These are phyloP conservation scores for Drosophila insularis DNA, from an alignment of 1,140 invertebrate species.

Conservation along the genomic window DNA sequence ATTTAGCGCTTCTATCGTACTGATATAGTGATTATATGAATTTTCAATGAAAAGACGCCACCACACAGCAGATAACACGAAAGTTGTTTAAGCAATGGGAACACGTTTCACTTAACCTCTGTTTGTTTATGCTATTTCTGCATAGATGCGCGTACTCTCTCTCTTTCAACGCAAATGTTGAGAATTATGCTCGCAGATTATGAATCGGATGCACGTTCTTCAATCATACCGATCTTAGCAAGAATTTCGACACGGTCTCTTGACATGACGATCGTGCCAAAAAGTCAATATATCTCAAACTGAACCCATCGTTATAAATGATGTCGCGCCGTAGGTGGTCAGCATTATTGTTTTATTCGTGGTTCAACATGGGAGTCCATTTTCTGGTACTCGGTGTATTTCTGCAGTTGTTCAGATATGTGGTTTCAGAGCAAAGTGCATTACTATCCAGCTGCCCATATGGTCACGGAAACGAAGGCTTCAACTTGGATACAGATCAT, in stretches of 20 bases:
- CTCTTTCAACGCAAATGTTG: conserved; percentile 20
- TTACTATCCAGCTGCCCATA: conserved; percentile 43
- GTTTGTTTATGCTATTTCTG: conserved; percentile 13
- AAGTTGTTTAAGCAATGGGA: background rate
- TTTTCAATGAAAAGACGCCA: conserved; percentile 1
- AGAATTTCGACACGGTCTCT: conserved; percentile 55
- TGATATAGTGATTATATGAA: background rate
- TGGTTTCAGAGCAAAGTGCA: conserved; percentile 1
- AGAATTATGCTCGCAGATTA: conserved; percentile 38
- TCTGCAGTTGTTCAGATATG: conserved; percentile 10
- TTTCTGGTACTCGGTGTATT: conserved; percentile 18
- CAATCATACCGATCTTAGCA: conserved; percentile 59
- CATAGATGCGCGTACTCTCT: background rate
- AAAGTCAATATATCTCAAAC: conserved; percentile 12
- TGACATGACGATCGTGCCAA: conserved; percentile 47
- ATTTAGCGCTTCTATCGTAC: background rate
- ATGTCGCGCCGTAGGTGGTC: background rate
- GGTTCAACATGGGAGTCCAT: conserved; percentile 27
- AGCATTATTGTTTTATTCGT: conserved; percentile 36
- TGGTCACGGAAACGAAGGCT: background rate
- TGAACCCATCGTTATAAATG: background rate
- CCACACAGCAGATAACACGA: background rate
- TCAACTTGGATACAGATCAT: background rate
- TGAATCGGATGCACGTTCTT: conserved; percentile 36
- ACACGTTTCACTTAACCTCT: conserved; percentile 36